Evolutionary conservation across 2,797 vertebrate genomes (phyloP).

Genomic region (Acanthurus leucopareius): DNA sequence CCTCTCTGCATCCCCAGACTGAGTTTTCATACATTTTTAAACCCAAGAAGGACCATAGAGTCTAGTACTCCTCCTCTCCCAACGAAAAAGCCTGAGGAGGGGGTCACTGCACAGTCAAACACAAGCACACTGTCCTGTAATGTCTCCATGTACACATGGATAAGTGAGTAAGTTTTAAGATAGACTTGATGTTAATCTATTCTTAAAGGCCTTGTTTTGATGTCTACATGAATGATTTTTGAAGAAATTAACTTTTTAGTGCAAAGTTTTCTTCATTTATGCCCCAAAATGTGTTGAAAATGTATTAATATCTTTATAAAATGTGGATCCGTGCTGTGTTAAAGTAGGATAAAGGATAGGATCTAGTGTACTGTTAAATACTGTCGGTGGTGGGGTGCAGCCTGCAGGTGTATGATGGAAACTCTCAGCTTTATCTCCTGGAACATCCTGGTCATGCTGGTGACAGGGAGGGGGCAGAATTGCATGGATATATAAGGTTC

Average conservation of each 20-base stretch:
- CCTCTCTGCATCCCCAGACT: background rate
- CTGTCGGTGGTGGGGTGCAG: slow-evolving; percentile 3
- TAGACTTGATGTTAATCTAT: background rate
- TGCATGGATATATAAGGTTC: too few species aligned
- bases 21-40: background rate
- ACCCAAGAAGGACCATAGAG: background rate
- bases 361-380: background rate
- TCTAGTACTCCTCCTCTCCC: background rate
- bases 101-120: background rate
- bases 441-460: slow-evolving; percentile 1
- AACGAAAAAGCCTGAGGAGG: too few species aligned
- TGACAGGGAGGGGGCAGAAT: background rate
- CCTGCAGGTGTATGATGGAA: slow-evolving; percentile 13
- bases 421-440: background rate
- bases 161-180: background rate
- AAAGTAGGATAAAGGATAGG: background rate
- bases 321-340: background rate
- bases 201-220: background rate
- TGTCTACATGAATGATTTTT: slow-evolving; percentile 4
- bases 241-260: slow-evolving; percentile 2
- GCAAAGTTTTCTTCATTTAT: background rate
- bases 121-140: background rate
- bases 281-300: too few species aligned
- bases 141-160: background rate
- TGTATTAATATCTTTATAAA: background rate